Evolutionary conservation across 2,888 invertebrate genomes (phyloP).

Genomic region (Chrysopilus asiliformis): DNA sequence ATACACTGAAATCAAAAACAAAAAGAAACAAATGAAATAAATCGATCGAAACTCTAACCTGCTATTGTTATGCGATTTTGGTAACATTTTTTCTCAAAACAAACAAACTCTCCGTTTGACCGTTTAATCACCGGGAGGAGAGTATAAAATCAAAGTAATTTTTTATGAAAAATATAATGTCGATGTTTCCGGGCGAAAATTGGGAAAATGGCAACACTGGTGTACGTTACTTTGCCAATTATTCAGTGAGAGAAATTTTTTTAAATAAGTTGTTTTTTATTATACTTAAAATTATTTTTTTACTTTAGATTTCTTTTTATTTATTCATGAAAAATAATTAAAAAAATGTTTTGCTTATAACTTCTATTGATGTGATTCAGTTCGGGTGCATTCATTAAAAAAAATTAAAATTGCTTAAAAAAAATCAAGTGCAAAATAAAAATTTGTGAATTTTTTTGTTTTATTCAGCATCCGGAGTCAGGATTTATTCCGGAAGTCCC

Average conservation of each 20-base stretch:
- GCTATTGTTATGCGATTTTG: too few species aligned
- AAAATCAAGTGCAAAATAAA: background rate
- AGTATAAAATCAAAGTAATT: too few species aligned
- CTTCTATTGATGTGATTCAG: too few species aligned
- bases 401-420: background rate
- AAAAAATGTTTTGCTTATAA: too few species aligned
- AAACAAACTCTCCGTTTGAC: too few species aligned
- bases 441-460: background rate
- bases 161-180: conserved; percentile 13
- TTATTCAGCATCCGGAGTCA: conserved; percentile 28
- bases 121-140: too few species aligned
- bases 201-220: conserved; percentile 17
- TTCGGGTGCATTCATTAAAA: too few species aligned
- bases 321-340: conserved; percentile 1
- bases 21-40: too few species aligned
- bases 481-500: conserved; percentile 34
- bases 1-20: too few species aligned
- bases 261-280: conserved; percentile 1
- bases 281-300: background rate
- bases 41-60: too few species aligned
- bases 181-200: conserved; percentile 16
- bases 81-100: too few species aligned
- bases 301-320: background rate
- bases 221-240: conserved; percentile 17
- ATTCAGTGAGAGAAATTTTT: conserved; percentile 14